Base-by-base conservation (phyloP, 2,113 vertebrate genomes). In the Mirounga angustirostris region DNA sequence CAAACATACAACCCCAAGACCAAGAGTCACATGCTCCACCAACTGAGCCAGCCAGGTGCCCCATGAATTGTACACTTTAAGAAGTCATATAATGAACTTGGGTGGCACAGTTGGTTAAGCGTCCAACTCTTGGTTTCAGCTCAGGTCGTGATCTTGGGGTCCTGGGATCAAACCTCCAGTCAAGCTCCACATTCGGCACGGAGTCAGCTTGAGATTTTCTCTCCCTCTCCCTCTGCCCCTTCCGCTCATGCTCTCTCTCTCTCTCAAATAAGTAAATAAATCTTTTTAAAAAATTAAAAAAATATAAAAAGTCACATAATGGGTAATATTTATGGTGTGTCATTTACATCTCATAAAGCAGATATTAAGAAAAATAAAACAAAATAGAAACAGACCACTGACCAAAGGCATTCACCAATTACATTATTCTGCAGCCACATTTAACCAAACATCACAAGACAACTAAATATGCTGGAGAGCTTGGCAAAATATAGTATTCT, bases 401-500 rank as follows among this genome's bases (percentile, higher is more conserved):
- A 84, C 30, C 58, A 78, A 84, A 97, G 40, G 22, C n/a, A 69
- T 26, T 91, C 5, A 6, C 14, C 58, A 74, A 15, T 88, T 71
- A 69, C 14, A 69, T 16, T 82, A 36, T 40, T 78, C 40, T 84
- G 30, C 18, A 93, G 16, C 5, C n/a, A 63, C 9, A 59, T 61
- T 79, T 74, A 91, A 73, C 19, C 33, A 89, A 73, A 71, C n/a
- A 28, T 80, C 46, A 59, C 11, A 61, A 79, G 61, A 79, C 9
- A 89, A 92, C 40, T 50, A 36, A 97, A 79, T 83, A 59, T 74
- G 67, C 80, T 84, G 16, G 19, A 83, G 33, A 88, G 6, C 9
- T 86, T 16, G 61, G 13, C 7, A 91, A 91, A 93, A 71, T 78
- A 69, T n/a, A 94, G 80, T 58, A 92, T 74, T 67, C 81, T 88